Base-by-base conservation (phyloP, 53 echinoderm and acorn worm species). In the Temnopleurus reevesii region DNA sequence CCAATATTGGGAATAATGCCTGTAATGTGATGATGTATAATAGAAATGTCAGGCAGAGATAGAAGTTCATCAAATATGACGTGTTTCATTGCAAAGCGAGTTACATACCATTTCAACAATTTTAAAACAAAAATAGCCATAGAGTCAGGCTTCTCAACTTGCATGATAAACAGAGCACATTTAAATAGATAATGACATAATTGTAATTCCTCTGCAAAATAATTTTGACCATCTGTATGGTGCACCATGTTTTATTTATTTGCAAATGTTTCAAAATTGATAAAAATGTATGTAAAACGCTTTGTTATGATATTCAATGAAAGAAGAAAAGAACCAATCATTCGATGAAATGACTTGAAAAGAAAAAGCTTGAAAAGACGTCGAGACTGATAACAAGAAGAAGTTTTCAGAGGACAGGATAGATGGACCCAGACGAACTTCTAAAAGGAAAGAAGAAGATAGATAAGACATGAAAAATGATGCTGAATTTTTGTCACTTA, bases 1-100 rank as follows among this genome's bases (percentile, higher is more conserved):
- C 88, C 88, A 38, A 65, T 66, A 66, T 65, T 33, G 71, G 88
- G 71, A 66, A 66, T 51, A 87, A 49, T 66, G 88, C 88, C 88
- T 87, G 88, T 66, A 87, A 66, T 66, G 33, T 51, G 65, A 66
- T 71, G 55, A 45, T 46, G 45, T 43, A 46, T 47, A 59, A 59
- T 59, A 45, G 23, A 86, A 45, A 60, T 35, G 33, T 86, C 86
- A 86, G 36, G 83, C 83, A 83, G 54, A 54, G 83, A 83, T n/a
- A 60, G 60, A 7, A 12, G 53, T 15, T 51, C 15, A 51, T 51
- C 8, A n/a, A n/a, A n/a, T n/a, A n/a, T n/a, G n/a, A n/a, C n/a
- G n/a, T n/a, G n/a, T n/a, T n/a, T n/a, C n/a, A n/a, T n/a, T n/a
- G n/a, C n/a, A n/a, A n/a, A n/a, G n/a, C n/a, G n/a, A n/a, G n/a